Conservation (phyloP, 2,797 vertebrate species). For the Cephalopachus bancanus region DNA sequence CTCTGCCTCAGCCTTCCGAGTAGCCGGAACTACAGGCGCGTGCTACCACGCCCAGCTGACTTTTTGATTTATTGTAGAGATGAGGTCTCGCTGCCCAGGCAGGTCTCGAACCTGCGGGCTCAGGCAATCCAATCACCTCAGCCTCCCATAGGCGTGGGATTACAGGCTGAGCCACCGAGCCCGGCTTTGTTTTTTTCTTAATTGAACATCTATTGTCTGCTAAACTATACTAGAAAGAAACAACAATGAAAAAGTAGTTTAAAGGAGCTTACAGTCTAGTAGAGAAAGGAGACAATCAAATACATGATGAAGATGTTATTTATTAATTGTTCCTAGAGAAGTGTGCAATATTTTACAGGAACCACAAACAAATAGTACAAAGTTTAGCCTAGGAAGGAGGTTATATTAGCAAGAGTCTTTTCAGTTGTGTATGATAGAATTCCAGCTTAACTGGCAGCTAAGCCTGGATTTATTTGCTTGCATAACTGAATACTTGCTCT, state of each 20-base stretch:
- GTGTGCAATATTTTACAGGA: not conserved
- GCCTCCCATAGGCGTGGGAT: too few species aligned
- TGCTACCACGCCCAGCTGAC: too few species aligned
- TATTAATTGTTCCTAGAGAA: not conserved
- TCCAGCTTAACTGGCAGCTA: not conserved
- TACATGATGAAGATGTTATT: constrained; percentile 27
- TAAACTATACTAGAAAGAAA: not conserved
- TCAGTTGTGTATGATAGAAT: not conserved
- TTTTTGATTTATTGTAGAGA: too few species aligned
- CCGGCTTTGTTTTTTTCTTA: not conserved
- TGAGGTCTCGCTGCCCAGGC: too few species aligned
- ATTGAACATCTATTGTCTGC: not conserved
- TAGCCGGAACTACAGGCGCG: too few species aligned
- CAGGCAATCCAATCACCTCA: too few species aligned
- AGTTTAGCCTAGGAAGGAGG: not conserved
- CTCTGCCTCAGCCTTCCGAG: too few species aligned
- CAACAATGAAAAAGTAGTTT: not conserved
- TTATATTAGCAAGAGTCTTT: not conserved
- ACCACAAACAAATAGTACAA: not conserved
- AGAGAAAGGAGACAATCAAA: constrained; percentile 8
- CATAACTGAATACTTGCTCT: not conserved
- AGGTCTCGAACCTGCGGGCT: too few species aligned
- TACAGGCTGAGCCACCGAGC: too few species aligned
- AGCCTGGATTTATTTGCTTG: not conserved
- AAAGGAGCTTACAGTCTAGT: not conserved